These are phyloP conservation scores for Austrofundulus limnaeus DNA, from an alignment of 2,113 vertebrate genomes.

Conservation along the genomic window DNA sequence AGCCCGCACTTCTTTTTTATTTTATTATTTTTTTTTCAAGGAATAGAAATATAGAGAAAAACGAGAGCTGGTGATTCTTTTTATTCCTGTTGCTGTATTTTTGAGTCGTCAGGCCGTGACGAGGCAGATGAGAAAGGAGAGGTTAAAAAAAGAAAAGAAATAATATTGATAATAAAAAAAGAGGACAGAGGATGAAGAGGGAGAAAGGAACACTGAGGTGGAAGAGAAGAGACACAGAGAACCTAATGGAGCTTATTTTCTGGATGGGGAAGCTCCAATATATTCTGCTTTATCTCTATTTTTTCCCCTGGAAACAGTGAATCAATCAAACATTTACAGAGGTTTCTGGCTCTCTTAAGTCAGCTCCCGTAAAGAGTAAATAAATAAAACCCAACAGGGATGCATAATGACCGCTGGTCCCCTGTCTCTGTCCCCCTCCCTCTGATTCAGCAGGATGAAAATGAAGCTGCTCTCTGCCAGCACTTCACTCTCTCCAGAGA, in stretches of 20 bases:
- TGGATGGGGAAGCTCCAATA: slow-evolving; percentile 78
- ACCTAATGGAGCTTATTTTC: slow-evolving; percentile 80
- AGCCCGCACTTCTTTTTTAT: slow-evolving; percentile 3
- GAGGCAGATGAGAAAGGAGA: slow-evolving; percentile 64
- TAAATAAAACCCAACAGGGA: slow-evolving; percentile 69
- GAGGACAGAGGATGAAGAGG: slow-evolving; percentile 18
- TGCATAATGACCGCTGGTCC: slow-evolving; percentile 64
- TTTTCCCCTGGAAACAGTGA: slow-evolving; percentile 70
- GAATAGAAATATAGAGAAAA: slow-evolving; percentile 13
- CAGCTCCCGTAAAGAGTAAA: slow-evolving; percentile 64
- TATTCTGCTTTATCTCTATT: slow-evolving; percentile 74
- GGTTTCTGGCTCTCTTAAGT: slow-evolving; percentile 59
- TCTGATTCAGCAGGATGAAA: slow-evolving; percentile 53
- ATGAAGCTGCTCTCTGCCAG: slow-evolving; percentile 57
- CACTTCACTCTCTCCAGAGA: slow-evolving; percentile 37
- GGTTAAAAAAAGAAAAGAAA: slow-evolving; percentile 4
- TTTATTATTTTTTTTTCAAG: slow-evolving; percentile 6
- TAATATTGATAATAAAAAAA: not conserved
- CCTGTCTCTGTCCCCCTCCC: slow-evolving; percentile 44
- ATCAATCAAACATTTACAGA: slow-evolving; percentile 78
- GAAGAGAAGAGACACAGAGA: slow-evolving; percentile 41
- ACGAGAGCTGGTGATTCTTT: slow-evolving; percentile 26
- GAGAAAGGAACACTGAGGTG: slow-evolving; percentile 29
- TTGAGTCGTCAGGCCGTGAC: slow-evolving; percentile 70
- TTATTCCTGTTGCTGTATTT: slow-evolving; percentile 69